Evolutionary conservation across 2,797 vertebrate genomes (phyloP).

Genomic region (Borostomias antarcticus): DNA sequence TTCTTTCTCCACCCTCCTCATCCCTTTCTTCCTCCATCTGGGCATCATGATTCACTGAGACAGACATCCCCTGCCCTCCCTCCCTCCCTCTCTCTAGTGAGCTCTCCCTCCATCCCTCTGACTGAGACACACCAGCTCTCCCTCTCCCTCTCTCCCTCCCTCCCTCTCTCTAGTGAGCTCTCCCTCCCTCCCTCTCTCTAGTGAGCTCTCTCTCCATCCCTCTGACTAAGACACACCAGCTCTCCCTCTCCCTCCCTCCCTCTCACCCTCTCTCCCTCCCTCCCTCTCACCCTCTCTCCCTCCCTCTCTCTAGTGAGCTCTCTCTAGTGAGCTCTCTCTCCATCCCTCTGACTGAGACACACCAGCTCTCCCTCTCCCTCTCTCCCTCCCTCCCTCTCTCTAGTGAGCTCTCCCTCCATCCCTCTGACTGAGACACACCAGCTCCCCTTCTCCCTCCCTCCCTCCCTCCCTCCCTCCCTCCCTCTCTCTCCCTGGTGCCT

Average conservation of each 20-base stretch:
- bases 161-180: too few species aligned
- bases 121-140: too few species aligned
- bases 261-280: not conserved
- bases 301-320: not conserved
- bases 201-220: too few species aligned
- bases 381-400: constrained; percentile 3
- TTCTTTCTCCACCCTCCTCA: not conserved
- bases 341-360: not conserved
- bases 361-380: not conserved
- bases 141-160: too few species aligned
- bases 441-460: not conserved
- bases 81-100: too few species aligned
- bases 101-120: too few species aligned
- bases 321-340: too few species aligned
- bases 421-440: not conserved
- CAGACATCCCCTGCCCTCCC: not conserved
- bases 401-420: not conserved
- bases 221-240: too few species aligned
- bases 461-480: not conserved
- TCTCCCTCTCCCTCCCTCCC: too few species aligned
- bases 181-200: too few species aligned
- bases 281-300: not conserved
- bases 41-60: not conserved
- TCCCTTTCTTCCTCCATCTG: too few species aligned
- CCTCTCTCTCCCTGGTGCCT: not conserved